Base-by-base conservation (phyloP, 2,888 invertebrate genomes). In the Stratiomys singularior region DNA sequence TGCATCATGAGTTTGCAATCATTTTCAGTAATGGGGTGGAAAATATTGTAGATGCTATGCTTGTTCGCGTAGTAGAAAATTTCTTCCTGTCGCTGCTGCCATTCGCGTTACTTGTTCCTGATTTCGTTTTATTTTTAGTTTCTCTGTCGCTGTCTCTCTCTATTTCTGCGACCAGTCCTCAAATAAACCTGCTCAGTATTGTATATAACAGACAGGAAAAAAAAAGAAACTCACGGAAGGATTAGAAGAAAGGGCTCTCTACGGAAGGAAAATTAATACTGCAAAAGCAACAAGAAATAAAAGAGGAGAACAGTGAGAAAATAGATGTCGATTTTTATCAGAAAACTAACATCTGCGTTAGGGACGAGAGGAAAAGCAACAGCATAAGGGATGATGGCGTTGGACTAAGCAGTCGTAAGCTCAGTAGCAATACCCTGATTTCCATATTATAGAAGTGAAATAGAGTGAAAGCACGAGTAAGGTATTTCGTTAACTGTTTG, bases 1-100 rank as follows among this genome's bases (percentile, higher is more conserved):
- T 47, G 72, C 72, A 67, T 72, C 78, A 78, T 77, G 78, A 77
- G 78, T 78, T 78, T 72, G 77, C 78, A 78, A 77, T 77, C 71
- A 78, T 77, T 77, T 71, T 72, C 72, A 77, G 77, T 72, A 77
- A 78, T 77, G 72, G 72, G 44, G 63, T 63, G 72, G 76, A 78
- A 76, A 64, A 47, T 72, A 58, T 72, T 56, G 71, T 25, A 23
- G 18, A 23, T 11, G 69, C 21, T 46, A 25, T 15, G 11, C 23
- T 47, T 69, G 46, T 69, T 69, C 46, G 25, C 47, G 47, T 18
- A 28, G 37, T 18, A 37, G 37, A 66, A 66, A 37, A 66, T 30
- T 37, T 66, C 66, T 37, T 37, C 66, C 37, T 15, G 66, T 30
- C 37, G 66, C 18, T 66, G 66, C 21, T 4, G 37, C 37, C 18